These are phyloP conservation scores for Pemphigus obesinymphae DNA, from an alignment of 1,140 invertebrate species.

Conservation along the genomic window DNA sequence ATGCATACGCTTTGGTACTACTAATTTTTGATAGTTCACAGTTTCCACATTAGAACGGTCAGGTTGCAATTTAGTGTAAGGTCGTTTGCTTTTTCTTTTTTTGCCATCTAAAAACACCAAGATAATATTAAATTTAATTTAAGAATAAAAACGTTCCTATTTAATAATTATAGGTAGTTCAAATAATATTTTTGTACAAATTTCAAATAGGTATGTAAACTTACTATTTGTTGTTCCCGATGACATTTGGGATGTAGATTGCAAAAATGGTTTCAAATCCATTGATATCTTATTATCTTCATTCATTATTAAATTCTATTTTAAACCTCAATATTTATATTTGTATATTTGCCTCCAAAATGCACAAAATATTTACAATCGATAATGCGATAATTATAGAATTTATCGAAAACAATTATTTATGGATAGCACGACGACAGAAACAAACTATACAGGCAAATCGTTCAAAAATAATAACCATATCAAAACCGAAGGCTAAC, in stretches of 20 bases:
- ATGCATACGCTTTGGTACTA: slow-evolving; percentile 59
- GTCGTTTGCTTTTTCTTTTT: slow-evolving; percentile 22
- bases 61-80: slow-evolving; percentile 1
- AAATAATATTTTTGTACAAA: background rate
- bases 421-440: background rate
- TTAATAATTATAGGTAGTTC: background rate
- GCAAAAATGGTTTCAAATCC: slow-evolving; percentile 20
- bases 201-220: background rate
- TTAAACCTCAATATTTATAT: background rate
- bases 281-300: slow-evolving; percentile 14
- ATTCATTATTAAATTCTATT: background rate
- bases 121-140: background rate
- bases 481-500: background rate
- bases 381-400: slow-evolving; percentile 11
- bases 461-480: background rate
- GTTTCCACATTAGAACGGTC: slow-evolving; percentile 12
- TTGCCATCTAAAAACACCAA: background rate
- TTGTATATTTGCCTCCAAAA: slow-evolving; percentile 34
- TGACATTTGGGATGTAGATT: background rate
- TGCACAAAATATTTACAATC: background rate
- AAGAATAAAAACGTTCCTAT: too few relatives aligned
- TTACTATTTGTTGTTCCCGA: background rate
- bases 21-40: slow-evolving; percentile 53
- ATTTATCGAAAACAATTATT: slow-evolving; percentile 37
- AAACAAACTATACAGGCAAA: too few relatives aligned